These are phyloP conservation scores for Sakesphorus luctuosus DNA, from an alignment of 2,113 vertebrate species.

Conservation along the genomic window DNA sequence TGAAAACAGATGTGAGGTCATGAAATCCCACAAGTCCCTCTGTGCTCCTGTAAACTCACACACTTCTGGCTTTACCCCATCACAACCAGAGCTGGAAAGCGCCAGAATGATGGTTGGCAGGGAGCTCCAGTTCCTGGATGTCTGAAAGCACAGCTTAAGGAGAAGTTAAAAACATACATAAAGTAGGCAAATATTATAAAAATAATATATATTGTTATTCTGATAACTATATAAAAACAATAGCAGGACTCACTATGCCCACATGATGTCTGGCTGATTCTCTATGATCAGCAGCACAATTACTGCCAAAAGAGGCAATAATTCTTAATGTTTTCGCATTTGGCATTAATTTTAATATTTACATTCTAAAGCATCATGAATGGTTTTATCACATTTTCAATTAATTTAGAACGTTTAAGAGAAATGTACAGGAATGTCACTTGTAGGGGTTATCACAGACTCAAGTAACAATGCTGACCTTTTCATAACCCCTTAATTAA, in stretches of 20 bases:
- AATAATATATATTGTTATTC: neutral
- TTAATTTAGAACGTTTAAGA: neutral
- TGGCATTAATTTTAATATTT: neutral
- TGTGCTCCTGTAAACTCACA: neutral
- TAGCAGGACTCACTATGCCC: neutral
- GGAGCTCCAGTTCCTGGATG: neutral
- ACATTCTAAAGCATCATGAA: neutral
- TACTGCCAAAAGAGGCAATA: neutral
- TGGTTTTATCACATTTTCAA: neutral
- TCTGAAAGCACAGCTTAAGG: neutral
- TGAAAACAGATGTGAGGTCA: neutral
- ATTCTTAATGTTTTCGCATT: neutral
- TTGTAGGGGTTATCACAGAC: neutral
- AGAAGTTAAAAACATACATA: neutral
- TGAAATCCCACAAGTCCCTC: neutral
- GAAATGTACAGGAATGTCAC: neutral
- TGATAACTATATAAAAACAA: neutral
- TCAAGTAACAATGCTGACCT: neutral
- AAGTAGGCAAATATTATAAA: neutral
- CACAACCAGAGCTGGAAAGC: neutral
- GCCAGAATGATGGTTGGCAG: neutral
- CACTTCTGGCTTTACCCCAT: neutral
- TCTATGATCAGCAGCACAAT: neutral
- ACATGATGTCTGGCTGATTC: neutral
- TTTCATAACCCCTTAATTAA: neutral